Base-by-base conservation (phyloP, 2,888 invertebrate genomes). In the Criorhina ranunculi region DNA sequence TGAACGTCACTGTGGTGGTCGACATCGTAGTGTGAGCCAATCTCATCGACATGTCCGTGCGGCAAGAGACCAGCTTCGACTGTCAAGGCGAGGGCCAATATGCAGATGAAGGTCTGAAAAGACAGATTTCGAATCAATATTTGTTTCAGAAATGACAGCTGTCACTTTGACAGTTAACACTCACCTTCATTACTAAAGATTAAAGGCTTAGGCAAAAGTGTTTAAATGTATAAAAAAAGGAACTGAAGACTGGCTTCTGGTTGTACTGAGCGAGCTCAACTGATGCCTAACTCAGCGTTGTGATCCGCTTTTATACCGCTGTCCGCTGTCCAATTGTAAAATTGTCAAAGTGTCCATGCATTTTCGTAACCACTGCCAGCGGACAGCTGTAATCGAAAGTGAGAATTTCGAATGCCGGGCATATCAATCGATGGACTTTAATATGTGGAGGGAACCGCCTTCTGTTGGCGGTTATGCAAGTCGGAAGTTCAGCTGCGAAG, bases 141-240 rank as follows among this genome's bases (percentile, higher is more conserved):
- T 17, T 66, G 15, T 69, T 72, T 55, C 37, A 46, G 1, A 9
- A 7, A 2, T 57, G 55, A 55, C 44, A 53, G 33, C 17, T 11
- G 17, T 15, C 40, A 40, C 15, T 33, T 31, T 66, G 51, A 51
- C 59, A 40, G 12, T 15, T 49, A 37, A 35, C 46, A 64, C 87
- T 72, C 86, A 91, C 91, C 91, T 91, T 91, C 91, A 91, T 91
- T 90, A 81, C 64, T 82, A 83, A 89, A 88, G 90, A 91, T 91
- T 90, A 90, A 89, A 87, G 86, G 87, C 90, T 90, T 90, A 86
- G 81, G 87, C 86, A 89, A 88, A 88, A 88, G 88, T 88, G 85
- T 89, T 89, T 89, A 89, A 89, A 88, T 76, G 67, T 83, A 81
- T 83, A 67, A 67, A 81, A 82, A 67, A 81, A 83, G 86, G 75